Evolutionary conservation across 2,888 invertebrate species (phyloP), one percentile per base, ranked within the genome.

Genomic region (Acanthopleura granulata): DNA sequence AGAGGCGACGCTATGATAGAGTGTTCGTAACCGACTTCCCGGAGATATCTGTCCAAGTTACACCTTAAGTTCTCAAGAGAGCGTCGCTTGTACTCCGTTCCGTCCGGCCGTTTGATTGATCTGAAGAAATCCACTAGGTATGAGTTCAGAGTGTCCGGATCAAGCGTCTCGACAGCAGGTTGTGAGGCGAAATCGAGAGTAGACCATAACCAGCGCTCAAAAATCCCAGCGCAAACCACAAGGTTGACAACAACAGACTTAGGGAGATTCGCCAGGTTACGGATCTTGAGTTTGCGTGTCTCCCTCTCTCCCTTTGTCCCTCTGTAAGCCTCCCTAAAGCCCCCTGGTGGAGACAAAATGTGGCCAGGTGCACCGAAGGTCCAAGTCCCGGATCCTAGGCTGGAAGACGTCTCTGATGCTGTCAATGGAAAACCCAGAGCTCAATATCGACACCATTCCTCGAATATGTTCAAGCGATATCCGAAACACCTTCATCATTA

Each of bases 71-170:
- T 27, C 14, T 27, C 22, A 27, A 66, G 25, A 6, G 66, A 66
- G 22, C 66, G 25, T 16, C 16, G 16, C 29, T 66, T 66, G 25
- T 66, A 66, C 1, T 66, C 66, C 1, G 22, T 27, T 6, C 66
- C 66, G 18, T 18, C 18, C 1, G 66, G 29, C 16, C 16, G 22
- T 25, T 16, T 22, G 6, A 66, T 66, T 14, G 66, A 22, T 15
- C 66, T 25, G 14, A 27, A 66, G 25, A 66, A 66, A 27, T 66
- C 66, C 29, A 27, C 66, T 6, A 66, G 29, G 29, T 66, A 66
- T 27, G 18, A 22, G 29, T 66, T 27, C 16, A 66, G 29, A 16
- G 22, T 27, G 22, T 27, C 66, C 9, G 66, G 66, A 6, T 22
- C 66, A 3, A 66, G 12, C 6, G 57, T n/a, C 22, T 57, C 57